Base-by-base conservation (phyloP, 2,113 vertebrate genomes). In the Cyanoliseus patagonus region DNA sequence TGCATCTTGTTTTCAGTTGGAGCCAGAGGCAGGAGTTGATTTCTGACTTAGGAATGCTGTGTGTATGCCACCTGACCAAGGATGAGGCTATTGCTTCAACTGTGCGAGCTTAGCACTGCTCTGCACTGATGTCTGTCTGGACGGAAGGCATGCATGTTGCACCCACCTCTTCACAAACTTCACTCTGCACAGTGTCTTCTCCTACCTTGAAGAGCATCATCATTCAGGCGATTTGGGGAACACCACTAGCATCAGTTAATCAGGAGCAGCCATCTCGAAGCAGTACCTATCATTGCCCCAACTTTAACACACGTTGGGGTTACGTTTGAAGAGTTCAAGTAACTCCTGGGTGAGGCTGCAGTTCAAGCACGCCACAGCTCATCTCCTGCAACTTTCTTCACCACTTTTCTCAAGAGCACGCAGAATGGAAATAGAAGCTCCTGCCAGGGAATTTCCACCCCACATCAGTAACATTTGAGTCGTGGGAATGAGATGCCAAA, bases 391-490 rank as follows among this genome's bases (percentile, higher is more conserved):
- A 20, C 35, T 31, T 52, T 55, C 87, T 55, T 39, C 53, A 24
- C 19, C 7, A 1, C 22, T 2, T 44, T 84, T 92, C 81, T 88
- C n/a, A 53, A 35, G 41, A 68, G 72, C 67, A 39, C 1, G 13
- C 55, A 55, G 57, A 42, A 68, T 46, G 84, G 88, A 82, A 96
- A 66, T 4, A 73, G 52, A 18, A 86, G 70, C 47, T 87, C 25
- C 91, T 69, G 83, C 91, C 91, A 92, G 94, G 95, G 92, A 87
- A 80, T 94, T 97, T 94, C 96, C 96, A 84, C 33, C 86, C 53
- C 62, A 28, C 8, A 46, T 86, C 6, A 3, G 74, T 82, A 27
- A 74, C 1, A 4, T 76, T 79, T 33, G 77, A 96, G 37, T 13
- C 12, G 64, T n/a, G 68, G 39, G 75, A 83, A 85, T 2, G 42